Base-by-base conservation (phyloP, 2,113 vertebrate species). In the Mesitornis unicolor region DNA sequence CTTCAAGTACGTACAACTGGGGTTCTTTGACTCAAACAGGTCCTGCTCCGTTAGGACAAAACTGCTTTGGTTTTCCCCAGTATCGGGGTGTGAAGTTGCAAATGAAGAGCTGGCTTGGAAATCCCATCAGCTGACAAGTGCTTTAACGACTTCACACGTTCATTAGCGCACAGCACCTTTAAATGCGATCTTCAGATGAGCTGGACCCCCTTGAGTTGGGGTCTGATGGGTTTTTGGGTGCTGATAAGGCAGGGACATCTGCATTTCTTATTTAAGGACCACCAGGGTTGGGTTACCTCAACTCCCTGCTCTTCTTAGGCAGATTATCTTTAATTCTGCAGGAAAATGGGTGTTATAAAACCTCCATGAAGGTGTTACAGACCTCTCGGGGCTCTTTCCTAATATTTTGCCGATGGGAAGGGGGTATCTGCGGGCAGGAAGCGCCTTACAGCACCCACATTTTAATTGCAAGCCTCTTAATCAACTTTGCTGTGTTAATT, bases 251-350 rank as follows among this genome's bases (percentile, higher is more conserved):
- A 20, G 63, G 59, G n/a, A 4, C n/a, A 24, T 3, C 43, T 2
- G 2, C 0, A 0, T 16, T 16, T 18, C 51, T 45, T 11, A 2
- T 16, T 10, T 1, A 20, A 25, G 40, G 21, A 16, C 42, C 19
- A 5, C 13, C 16, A 18, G 33, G 16, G 25, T 12, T 31, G 38
- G 45, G 14, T 60, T 6, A 3, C n/a, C 50, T 28, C 28, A 5
- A 4, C 5, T 21, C 8, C 56, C 8, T n/a, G n/a, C n/a, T n/a
- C n/a, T n/a, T n/a, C n/a, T n/a, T n/a, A n/a, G n/a, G n/a, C n/a
- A n/a, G 33, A 2, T 7, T 38, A 20, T 19, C 26, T 19, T 63
- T 25, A 29, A 2, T 65, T 24, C 16, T 24, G 13, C 33, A 67
- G 60, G 21, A 22, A n/a, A 61, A 16, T 28, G 17, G n/a, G 4